Percentiles rank a stretch among this genome's conserved stretches.
Conservation (phyloP, 2,888 invertebrate species). For the Odontocolon sp. region DNA sequence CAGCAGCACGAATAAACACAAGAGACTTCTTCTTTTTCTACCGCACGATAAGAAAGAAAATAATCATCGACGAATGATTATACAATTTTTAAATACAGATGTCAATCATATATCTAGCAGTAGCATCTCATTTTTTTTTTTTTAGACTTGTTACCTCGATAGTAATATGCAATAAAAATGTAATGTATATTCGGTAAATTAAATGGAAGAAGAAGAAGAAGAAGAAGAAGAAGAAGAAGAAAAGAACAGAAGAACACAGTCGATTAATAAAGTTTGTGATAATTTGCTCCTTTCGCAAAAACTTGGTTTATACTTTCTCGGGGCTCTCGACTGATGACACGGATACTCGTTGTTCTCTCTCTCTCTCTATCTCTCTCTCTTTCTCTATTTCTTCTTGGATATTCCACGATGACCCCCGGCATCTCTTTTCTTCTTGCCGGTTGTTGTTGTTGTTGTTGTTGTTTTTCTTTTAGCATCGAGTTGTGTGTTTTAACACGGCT, state of each 20-base stretch:
- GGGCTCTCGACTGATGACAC: slow-evolving; percentile 52
- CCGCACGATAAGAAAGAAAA: slow-evolving; percentile 36
- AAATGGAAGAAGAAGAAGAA: slow-evolving; percentile 70
- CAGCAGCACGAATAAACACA: slow-evolving; percentile 64
- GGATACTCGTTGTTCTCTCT: slow-evolving; percentile 40
- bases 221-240: too few species aligned
- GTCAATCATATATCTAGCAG: slow-evolving; percentile 61
- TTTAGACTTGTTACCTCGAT: slow-evolving; percentile 73
- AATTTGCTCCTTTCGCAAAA: slow-evolving; percentile 64
- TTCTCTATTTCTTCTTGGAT: slow-evolving; percentile 4
- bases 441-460: slow-evolving; percentile 15
- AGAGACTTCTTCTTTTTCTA: slow-evolving; percentile 42
- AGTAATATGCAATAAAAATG: slow-evolving; percentile 73
- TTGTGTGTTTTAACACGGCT: slow-evolving; percentile 30
- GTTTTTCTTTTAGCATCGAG: slow-evolving; percentile 19
- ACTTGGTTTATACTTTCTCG: slow-evolving; percentile 48
- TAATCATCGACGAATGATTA: slow-evolving; percentile 45
- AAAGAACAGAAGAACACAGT: slow-evolving; percentile 71
- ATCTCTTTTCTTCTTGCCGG: too few species aligned
- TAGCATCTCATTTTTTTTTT: slow-evolving; percentile 68
- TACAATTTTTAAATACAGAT: slow-evolving; percentile 52
- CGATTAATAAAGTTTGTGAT: slow-evolving; percentile 67
- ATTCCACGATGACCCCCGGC: too few species aligned
- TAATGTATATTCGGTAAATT: slow-evolving; percentile 68
- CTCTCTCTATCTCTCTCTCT: slow-evolving; percentile 10